These are phyloP conservation scores for Sebastes vulpes DNA, from an alignment of 2,797 vertebrate genomes.

Conservation along the genomic window DNA sequence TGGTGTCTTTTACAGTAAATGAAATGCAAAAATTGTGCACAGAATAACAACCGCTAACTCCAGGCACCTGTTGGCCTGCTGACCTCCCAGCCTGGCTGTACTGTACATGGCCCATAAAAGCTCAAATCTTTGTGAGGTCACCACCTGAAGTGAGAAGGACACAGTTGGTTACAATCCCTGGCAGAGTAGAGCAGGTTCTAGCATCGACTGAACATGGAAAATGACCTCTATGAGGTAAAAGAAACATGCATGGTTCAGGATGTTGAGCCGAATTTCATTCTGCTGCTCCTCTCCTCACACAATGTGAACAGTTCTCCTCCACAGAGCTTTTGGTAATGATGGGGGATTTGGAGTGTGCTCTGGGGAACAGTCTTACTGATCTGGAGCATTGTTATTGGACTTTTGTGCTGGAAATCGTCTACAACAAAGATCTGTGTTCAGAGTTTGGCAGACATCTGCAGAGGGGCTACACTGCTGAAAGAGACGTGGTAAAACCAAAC, in stretches of 20 bases:
- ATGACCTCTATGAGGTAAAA: constrained; percentile 7
- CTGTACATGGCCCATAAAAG: constrained; percentile 28
- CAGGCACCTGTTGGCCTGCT: constrained; percentile 6
- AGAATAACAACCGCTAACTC: neutral
- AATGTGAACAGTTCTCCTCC: neutral
- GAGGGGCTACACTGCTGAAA: neutral
- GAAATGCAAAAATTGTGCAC: neutral
- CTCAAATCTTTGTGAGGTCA: constrained; percentile 21
- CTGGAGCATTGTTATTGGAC: constrained; percentile 4
- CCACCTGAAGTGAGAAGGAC: neutral
- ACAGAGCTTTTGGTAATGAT: constrained; percentile 21
- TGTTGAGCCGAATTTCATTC: constrained; percentile 15
- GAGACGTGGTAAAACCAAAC: neutral
- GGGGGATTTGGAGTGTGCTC: constrained; percentile 9
- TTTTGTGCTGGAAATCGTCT: constrained; percentile 6
- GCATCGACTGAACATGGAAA: constrained; percentile 14
- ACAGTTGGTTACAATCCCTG: constrained; percentile 3
- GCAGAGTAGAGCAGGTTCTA: constrained; percentile 6
- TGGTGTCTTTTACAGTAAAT: neutral
- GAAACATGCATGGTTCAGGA: constrained; percentile 15
- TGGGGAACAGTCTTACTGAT: constrained; percentile 23
- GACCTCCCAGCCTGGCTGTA: constrained; percentile 9
- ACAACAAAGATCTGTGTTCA: neutral
- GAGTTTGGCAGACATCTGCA: neutral
- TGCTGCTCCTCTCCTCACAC: neutral